Evolutionary conservation across 2,888 invertebrate species (phyloP).

Genomic region (Flexamia atlantica): DNA sequence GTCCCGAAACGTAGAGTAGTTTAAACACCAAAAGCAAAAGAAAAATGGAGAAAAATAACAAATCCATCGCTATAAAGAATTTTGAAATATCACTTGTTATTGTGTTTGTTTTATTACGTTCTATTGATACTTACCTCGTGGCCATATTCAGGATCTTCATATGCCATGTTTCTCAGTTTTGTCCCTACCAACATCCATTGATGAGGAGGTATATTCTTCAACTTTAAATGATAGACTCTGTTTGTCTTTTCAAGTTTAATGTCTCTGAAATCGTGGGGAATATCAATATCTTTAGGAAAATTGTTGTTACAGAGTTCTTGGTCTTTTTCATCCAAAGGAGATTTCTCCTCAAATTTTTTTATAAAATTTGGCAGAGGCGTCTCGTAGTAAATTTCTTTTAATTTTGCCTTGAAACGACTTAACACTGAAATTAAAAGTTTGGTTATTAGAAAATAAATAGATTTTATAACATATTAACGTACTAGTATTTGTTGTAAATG

Average conservation of each 20-base stretch:
- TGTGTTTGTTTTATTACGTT: too few species aligned
- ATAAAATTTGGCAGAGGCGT: constrained; percentile 16
- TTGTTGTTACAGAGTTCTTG: too few species aligned
- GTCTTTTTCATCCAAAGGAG: neutral
- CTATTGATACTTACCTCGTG: neutral
- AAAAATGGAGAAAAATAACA: too few species aligned
- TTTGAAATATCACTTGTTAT: too few species aligned
- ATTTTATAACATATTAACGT: too few species aligned
- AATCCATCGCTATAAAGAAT: too few species aligned
- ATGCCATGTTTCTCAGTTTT: constrained; percentile 1
- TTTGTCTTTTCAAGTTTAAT: constrained; percentile 29
- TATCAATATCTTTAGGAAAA: neutral
- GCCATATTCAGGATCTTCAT: constrained; percentile 11
- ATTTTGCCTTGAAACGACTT: neutral
- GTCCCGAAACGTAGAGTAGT: too few species aligned
- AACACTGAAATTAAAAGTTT: constrained; percentile 12
- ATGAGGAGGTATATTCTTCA: neutral
- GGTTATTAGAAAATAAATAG: too few species aligned
- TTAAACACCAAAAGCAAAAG: too few species aligned
- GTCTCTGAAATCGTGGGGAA: constrained; percentile 7
- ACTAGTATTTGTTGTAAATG: too few species aligned
- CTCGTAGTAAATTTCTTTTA: neutral
- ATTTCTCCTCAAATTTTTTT: constrained; percentile 1
- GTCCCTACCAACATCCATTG: constrained; percentile 32
- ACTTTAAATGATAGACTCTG: neutral